Evolutionary conservation across 2,888 invertebrate species (phyloP), one percentile per base, ranked within the genome.

Genomic region (Drosophila leonis): DNA sequence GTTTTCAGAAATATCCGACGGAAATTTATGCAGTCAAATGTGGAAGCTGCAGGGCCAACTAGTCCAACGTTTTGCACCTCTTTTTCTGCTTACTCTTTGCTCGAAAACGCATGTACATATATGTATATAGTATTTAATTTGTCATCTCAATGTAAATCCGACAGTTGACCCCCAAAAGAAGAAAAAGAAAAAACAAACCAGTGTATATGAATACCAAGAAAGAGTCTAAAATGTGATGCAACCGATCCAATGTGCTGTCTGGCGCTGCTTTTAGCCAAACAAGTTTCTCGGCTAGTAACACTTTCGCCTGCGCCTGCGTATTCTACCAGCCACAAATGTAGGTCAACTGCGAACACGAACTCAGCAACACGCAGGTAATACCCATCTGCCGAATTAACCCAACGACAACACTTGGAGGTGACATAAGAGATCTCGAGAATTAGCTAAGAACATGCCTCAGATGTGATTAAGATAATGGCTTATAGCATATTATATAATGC

Each of bases 91-190:
- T 46, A 12, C 49, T 46, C 39, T n/a, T 41, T 73, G 67, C 62
- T 39, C 61, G 31, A 27, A 24, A 51, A 48, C 59, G 31, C 60
- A 24, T 69, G 52, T 56, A 57, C 56, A 52, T 31, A 42, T 33
- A 15, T 55, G 2, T 56, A 70, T 63, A 75, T 71, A 29, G 48
- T n/a, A 18, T 75, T 82, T 72, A 72, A 90, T 73, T 72, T 78
- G 70, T 66, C 82, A 90, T 90, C 76, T 86, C 82, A 83, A 86
- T 88, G 82, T 88, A 86, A 86, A 86, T 86, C 77, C 72, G 69
- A 75, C 79, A 66, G 79, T 55, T 87, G 90, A 88, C 90, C 89
- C 81, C 87, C 89, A 90, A 77, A 82, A 80, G 10, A n/a, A 39
- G n/a, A 8, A 15, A 41, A 42, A 41, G 4, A 18, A 33, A 42